Evolutionary conservation across 2,888 invertebrate genomes (phyloP), one percentile per base, ranked within the genome.

Genomic region (Orchesella flavescens): DNA sequence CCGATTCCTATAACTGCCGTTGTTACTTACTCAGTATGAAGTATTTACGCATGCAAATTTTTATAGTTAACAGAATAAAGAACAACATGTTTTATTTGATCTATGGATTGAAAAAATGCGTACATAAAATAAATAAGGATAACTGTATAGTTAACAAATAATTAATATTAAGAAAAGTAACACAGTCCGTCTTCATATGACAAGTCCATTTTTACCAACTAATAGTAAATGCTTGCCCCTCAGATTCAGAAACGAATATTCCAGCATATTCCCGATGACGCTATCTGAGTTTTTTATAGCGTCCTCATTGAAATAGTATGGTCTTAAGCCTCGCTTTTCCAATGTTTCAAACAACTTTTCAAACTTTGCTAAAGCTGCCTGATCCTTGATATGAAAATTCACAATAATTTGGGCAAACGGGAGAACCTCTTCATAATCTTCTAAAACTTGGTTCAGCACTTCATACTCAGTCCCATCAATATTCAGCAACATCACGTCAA

Each of bases 351-450:
- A 82, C n/a, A 76, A 15, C 0, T 57, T n/a, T 4, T 7, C 17
- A 55, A 82, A 69, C 43, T 53, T 15, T 4, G 12, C 1, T 7
- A 57, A 0, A 0, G 23, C n/a, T 5, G 5, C 10, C 24, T 1
- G 34, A 55, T 23, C 10, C 5, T 19, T 7, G 1, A 61, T 7
- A 49, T 53, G 24, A 43, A 82, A 61, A 4, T 49, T 65, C 0
- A 82, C 49, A 34, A 75, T 61, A 21, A 82, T 43, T 46, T 82
- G 82, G 1, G 66, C 82, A 71, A 82, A 82, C 0, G 82, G 82
- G 9, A 82, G 55, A 24, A 75, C 69, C 19, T 66, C 2, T 57
- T 76, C 49, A 34, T 43, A 71, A 12, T 82, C 76, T 17, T 61
- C 2, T 5, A 76, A 2, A 34, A 82, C 19, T 15, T 69, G 69